phyloP scores from a whole-genome alignment of 2,888 invertebrate species.

The Xestia rhomboidea region DNA sequence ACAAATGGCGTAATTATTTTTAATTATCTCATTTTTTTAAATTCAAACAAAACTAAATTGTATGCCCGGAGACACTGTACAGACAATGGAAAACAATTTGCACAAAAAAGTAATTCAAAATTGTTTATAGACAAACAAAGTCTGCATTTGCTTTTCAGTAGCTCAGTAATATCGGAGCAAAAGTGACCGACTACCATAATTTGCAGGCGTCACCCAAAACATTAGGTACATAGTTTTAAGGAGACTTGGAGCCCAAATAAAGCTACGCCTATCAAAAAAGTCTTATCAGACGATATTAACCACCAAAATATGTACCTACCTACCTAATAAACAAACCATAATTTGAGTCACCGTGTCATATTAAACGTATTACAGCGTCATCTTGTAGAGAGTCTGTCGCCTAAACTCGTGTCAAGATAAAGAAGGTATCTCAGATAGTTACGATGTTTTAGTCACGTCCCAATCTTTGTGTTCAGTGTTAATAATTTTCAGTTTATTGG shows the following conservation, averaged over 20 bases:
- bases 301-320: conserved; percentile 22
- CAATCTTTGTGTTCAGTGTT: conserved; percentile 57
- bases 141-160: not conserved
- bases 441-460: conserved; percentile 49
- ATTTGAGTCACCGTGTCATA: conserved; percentile 40
- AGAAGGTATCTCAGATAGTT: conserved; percentile 62
- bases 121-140: not conserved
- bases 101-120: not conserved
- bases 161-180: not conserved
- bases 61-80: not conserved
- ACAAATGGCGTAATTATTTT: conserved; percentile 50
- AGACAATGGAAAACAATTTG: conserved; percentile 6
- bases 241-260: not conserved
- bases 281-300: conserved; percentile 10
- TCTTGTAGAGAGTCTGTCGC: conserved; percentile 31
- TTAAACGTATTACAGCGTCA: conserved; percentile 40
- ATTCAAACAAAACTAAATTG: conserved; percentile 10
- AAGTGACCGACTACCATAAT: not conserved
- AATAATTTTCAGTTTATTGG: conserved; percentile 50
- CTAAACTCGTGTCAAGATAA: conserved; percentile 68
- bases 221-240: not conserved
- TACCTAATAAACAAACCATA: conserved; percentile 8
- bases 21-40: conserved; percentile 21
- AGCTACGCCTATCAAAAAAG: not conserved
- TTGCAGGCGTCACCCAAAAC: not conserved